A percentile compares a stretch with the other conserved stretches of the same genome.
These are phyloP conservation scores for Mesocentrotus franciscanus DNA, from an alignment of 53 echinoderm and acorn worm genomes.

Conservation along the genomic window DNA sequence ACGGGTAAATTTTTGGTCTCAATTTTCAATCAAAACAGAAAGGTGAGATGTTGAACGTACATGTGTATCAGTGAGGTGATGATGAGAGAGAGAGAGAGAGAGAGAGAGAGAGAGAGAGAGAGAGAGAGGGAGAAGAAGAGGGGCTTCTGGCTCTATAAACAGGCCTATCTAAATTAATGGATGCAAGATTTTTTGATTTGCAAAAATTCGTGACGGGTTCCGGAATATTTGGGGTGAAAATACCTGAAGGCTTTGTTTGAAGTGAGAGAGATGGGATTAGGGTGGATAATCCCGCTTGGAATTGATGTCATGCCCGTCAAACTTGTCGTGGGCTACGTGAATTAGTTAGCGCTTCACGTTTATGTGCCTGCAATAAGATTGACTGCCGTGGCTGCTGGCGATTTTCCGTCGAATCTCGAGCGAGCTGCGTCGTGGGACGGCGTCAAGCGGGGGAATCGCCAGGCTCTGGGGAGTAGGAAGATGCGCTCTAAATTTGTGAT, in stretches of 20 bases:
- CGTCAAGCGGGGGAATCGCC: conserved; percentile 19
- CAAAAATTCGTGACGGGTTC: conserved; percentile 57
- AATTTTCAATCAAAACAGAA: conserved; percentile 40
- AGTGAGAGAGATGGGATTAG: conserved; percentile 68
- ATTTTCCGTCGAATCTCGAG: conserved; percentile 47
- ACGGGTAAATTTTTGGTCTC: conserved; percentile 34
- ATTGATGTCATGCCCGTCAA: conserved; percentile 69
- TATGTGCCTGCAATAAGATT: conserved; percentile 43
- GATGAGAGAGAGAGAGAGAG: background rate
- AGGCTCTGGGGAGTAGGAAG: conserved; percentile 51
- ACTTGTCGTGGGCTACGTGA: conserved; percentile 38
- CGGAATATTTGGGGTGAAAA: conserved; percentile 68
- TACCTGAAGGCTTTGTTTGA: conserved; percentile 60
- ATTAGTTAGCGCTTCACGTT: conserved; percentile 65
- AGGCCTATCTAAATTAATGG: conserved; percentile 70
- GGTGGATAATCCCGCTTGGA: conserved; percentile 67
- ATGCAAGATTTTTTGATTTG: conserved; percentile 61
- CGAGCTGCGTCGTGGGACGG: conserved; percentile 62
- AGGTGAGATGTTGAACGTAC: conserved; percentile 21
- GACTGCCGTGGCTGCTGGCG: conserved; percentile 61
- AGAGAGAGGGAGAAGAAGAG: background rate
- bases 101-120: background rate
- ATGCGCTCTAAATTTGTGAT: conserved; percentile 60
- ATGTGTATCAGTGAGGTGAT: background rate
- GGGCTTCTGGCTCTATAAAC: conserved; percentile 52